Evolutionary conservation across 1,140 invertebrate genomes (phyloP), one percentile per base, ranked within the genome.

Genomic region (Panagrolaimus sp.): DNA sequence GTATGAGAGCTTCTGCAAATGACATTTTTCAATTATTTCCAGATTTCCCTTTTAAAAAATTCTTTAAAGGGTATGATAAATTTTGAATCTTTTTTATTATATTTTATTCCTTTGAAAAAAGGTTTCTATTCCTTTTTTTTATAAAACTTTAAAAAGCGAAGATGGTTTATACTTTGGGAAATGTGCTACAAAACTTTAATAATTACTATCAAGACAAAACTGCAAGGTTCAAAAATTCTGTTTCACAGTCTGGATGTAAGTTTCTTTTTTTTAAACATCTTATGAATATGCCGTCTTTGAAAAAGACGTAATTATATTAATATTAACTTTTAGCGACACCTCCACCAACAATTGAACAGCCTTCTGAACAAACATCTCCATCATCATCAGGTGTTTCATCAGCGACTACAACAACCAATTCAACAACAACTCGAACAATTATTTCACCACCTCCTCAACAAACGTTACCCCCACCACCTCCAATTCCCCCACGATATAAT

Each of bases 181-280:
- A 65, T 45, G 63, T 74, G 20, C 62, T 76, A 23, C 48, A 70
- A 27, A 77, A 78, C 20, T 63, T 76, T 43, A 76, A 76, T 51
- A 70, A 66, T 42, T 76, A 77, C 48, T 76, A 67, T 71, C 74
- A 79, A 25, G 72, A 76, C 23, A 76, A 78, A 45, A 74, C 74
- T 7, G 51, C 72, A 31, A 78, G 71, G 63, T 66, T 65, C 5
- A 68, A 69, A 61, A 57, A 27, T 57, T 57, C 51, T 20, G 20
- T 57, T 14, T 57, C 51, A 57, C 51, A 57, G n/a, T 25, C 20
- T 57, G 51, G 51, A n/a, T 20, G 51, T 57, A 27, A 57, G 51
- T 57, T 57, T 57, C 0, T n/a, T n/a, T n/a, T n/a, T n/a, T n/a
- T n/a, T n/a, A n/a, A n/a, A n/a, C n/a, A n/a, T n/a, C n/a, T n/a